phyloP scores from a whole-genome alignment of 2,888 invertebrate genomes.

The Taphrorychus bicolor region DNA sequence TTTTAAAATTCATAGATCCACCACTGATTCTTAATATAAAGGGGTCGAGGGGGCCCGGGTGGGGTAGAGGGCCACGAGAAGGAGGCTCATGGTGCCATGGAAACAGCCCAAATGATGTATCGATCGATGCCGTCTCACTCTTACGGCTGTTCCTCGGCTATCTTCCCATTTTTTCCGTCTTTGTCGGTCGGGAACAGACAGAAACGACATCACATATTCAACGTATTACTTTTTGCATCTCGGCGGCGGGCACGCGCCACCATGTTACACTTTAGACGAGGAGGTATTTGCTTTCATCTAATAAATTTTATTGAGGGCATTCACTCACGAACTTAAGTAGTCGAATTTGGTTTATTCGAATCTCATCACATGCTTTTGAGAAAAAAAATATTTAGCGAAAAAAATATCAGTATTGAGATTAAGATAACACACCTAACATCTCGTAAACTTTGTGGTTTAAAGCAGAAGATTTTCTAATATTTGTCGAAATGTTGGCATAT shows the following conservation, averaged over 20 bases:
- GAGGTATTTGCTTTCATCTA: not conserved
- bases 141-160: slow-evolving; percentile 50
- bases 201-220: slow-evolving; percentile 62
- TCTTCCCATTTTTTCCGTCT: slow-evolving; percentile 36
- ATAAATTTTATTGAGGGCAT: too few species aligned
- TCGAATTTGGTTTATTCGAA: too few species aligned
- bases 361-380: too few species aligned
- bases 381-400: too few species aligned
- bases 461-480: too few species aligned
- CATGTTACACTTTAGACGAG: slow-evolving; percentile 13
- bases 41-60: slow-evolving; percentile 46
- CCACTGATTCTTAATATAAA: slow-evolving; percentile 41
- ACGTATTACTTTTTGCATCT: slow-evolving; percentile 60
- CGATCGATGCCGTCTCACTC: slow-evolving; percentile 60
- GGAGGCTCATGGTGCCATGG: slow-evolving; percentile 63
- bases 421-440: too few species aligned
- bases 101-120: slow-evolving; percentile 64
- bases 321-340: too few species aligned
- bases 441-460: too few species aligned
- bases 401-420: too few species aligned
- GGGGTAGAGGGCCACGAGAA: slow-evolving; percentile 49
- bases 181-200: slow-evolving; percentile 46
- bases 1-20: slow-evolving; percentile 41
- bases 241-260: slow-evolving; percentile 40
- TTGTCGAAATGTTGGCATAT: too few species aligned